phyloP scores from a whole-genome alignment of 2,888 invertebrate genomes.

The Scelioninae gen. 2 region DNA sequence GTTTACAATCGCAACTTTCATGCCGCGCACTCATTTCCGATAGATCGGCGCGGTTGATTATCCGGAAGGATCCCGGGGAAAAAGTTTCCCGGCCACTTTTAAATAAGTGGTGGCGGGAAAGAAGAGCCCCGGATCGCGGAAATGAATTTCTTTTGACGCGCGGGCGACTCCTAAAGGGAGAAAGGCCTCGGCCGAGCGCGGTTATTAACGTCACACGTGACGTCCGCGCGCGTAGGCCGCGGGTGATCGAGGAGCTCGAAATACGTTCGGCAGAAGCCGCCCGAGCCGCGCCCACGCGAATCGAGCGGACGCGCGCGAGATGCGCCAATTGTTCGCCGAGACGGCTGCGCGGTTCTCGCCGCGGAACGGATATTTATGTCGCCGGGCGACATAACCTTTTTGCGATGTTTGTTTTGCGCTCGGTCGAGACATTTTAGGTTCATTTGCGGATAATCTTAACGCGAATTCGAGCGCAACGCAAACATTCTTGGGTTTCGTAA shows the following conservation, averaged over 20 bases:
- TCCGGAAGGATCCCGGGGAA: constrained; percentile 7
- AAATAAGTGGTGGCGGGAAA: constrained; percentile 34
- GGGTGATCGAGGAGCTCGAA: constrained; percentile 53
- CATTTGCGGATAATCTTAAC: too few species aligned
- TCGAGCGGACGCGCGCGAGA: constrained; percentile 35
- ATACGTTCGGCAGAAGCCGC: constrained; percentile 56
- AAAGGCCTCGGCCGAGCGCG: constrained; percentile 52
- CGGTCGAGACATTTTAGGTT: too few species aligned
- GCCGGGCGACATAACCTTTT: too few species aligned
- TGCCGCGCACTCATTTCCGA: constrained; percentile 16
- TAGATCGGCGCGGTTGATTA: constrained; percentile 25
- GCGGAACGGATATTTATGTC: too few species aligned
- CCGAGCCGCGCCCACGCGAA: constrained; percentile 44
- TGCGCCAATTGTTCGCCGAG: constrained; percentile 36
- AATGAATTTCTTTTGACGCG: constrained; percentile 51
- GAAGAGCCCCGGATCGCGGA: constrained; percentile 43
- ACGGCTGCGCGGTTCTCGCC: too few species aligned
- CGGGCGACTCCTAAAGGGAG: constrained; percentile 37
- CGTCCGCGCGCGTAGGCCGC: constrained; percentile 47
- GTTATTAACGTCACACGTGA: constrained; percentile 56
- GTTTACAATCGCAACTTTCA: too few species aligned
- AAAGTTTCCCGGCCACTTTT: constrained; percentile 9
- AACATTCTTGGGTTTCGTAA: too few species aligned
- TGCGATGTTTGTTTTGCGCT: too few species aligned
- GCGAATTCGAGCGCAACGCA: too few species aligned